A percentile compares a stretch with the other conserved stretches of the same genome.
phyloP scores from a whole-genome alignment of 2,888 invertebrate genomes.

The Anaspis maculata region DNA sequence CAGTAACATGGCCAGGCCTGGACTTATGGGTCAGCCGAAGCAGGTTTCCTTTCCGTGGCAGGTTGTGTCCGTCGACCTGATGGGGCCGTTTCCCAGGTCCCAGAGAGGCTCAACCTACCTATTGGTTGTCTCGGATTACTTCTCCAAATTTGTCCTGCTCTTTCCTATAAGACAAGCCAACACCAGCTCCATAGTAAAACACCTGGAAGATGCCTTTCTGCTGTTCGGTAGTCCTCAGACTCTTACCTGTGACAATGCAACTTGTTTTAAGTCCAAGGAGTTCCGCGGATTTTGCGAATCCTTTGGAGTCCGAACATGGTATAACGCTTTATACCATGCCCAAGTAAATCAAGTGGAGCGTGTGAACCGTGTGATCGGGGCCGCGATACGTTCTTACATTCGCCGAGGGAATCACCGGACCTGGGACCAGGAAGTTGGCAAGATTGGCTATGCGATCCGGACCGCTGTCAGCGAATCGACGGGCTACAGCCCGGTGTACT shows the following conservation, averaged over 20 bases:
- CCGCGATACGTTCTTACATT: neutral
- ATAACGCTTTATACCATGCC: neutral
- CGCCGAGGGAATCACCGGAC: too few species aligned
- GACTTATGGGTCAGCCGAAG: too few species aligned
- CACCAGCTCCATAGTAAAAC: too few species aligned
- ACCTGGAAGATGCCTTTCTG: neutral
- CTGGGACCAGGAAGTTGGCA: too few species aligned
- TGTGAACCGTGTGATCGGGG: neutral
- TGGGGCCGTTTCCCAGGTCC: too few species aligned
- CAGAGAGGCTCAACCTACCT: too few species aligned
- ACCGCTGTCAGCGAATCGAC: neutral
- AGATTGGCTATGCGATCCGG: neutral
- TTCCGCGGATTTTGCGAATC: neutral
- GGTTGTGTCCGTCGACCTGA: too few species aligned
- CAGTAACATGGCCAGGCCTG: too few species aligned
- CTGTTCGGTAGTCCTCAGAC: neutral
- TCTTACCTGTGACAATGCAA: too few species aligned
- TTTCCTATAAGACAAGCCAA: neutral
- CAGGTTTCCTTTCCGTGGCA: too few species aligned
- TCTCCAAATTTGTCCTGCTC: too few species aligned
- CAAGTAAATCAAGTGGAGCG: neutral
- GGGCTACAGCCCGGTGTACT: neutral
- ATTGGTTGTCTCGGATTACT: neutral
- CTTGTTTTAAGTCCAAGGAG: neutral
- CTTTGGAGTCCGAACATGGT: neutral